Evolutionary conservation across 1,140 invertebrate genomes (phyloP).

Genomic region (Drosophila lacertosa): DNA sequence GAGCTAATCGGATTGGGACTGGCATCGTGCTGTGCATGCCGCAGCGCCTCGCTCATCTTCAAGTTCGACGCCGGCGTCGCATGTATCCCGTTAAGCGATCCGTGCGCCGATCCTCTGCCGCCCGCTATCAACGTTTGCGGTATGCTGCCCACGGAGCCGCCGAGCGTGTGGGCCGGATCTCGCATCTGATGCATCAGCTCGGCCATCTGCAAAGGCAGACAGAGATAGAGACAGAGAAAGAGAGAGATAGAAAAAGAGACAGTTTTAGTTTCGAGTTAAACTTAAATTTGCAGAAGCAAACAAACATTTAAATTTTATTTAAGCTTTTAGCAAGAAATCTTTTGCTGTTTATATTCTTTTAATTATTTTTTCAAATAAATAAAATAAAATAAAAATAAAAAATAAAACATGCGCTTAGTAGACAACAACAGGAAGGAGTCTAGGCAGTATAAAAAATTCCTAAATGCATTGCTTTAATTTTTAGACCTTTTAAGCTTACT

Average conservation of each 20-base stretch:
- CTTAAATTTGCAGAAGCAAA: not conserved
- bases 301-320: conserved; percentile 48
- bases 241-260: not conserved
- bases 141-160: conserved; percentile 82
- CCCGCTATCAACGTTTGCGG: conserved; percentile 77
- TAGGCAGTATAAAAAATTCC: too few species aligned
- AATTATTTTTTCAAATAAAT: too few species aligned
- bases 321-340: too few species aligned
- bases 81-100: conserved; percentile 65
- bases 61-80: conserved; percentile 80
- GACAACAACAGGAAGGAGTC: too few species aligned
- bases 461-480: too few species aligned
- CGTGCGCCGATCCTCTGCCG: conserved; percentile 45
- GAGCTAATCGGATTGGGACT: conserved; percentile 79
- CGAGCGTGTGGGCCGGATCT: conserved; percentile 80
- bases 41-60: conserved; percentile 77
- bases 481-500: too few species aligned
- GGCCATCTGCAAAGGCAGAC: conserved; percentile 67
- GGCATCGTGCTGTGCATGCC: conserved; percentile 77
- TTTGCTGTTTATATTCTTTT: too few species aligned
- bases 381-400: too few species aligned
- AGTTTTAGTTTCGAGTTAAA: not conserved
- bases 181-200: conserved; percentile 84
- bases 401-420: too few species aligned
- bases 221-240: not conserved